Base-by-base conservation (phyloP, 2,888 invertebrate species). In the Phymatocera aterrima region DNA sequence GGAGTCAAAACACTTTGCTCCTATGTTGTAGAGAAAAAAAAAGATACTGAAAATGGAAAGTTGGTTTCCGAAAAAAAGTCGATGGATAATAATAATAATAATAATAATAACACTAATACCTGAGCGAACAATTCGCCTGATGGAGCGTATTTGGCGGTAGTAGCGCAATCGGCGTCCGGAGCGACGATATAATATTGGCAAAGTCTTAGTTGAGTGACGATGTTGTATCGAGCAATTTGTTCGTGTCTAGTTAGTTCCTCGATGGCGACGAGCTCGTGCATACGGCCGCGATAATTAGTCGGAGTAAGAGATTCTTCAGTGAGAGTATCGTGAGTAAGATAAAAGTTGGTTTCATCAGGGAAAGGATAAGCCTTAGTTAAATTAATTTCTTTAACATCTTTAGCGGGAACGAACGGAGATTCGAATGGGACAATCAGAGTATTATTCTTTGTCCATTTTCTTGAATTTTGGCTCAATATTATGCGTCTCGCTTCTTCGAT, bases 191-290 rank as follows among this genome's bases (percentile, higher is more conserved):
- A 96, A 81, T 94, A 93, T 70, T 93, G 92, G 1, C 94, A 93
- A 37, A 95, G 90, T 78, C 93, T 93, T 65, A 96, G 88, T 79
- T 93, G 92, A 0, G 94, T 93, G 61, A 93, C 93, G 70, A 95
- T 92, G 89, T 95, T 96, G 87, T 94, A 95, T 79, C 94, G 92
- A 0, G 95, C 93, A 31, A 94, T 93, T 88, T 94, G 94, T 85
- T 95, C 94, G 83, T 93, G 92, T 82, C 96, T 93, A 3, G 96
- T 95, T 90, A 96, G 93, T 90, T 96, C 96, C 89, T 96, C 96
- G 34, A 96, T 93, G 82, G 93, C 94, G 2, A 96, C 91, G 84
- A 96, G 90, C 84, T 95, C 95, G 86, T 96, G 96, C 92, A 96
- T 94, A 82, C 95, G 92, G 6, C 93, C 93, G 51, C 94, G 92